Conservation (phyloP, 1,140 invertebrate species). For the Dreissena polymorpha region DNA sequence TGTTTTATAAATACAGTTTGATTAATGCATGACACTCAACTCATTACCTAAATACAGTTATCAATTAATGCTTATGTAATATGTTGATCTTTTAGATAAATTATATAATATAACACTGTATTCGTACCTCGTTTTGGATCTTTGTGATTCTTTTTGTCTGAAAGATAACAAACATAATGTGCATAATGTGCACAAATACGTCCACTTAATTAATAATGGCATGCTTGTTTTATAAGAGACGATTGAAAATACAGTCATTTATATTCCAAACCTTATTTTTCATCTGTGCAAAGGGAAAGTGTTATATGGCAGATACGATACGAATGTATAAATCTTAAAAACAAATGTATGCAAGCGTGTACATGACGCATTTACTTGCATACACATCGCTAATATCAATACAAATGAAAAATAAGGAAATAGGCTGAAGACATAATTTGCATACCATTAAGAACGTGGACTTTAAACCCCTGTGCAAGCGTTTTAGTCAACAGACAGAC, state of each 20-base stretch:
- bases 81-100: too few relatives aligned
- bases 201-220: background rate
- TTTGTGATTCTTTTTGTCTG: constrained; percentile 33
- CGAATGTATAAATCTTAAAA: background rate
- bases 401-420: background rate
- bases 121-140: background rate
- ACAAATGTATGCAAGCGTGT: background rate
- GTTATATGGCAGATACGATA: background rate
- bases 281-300: too few relatives aligned
- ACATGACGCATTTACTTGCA: background rate
- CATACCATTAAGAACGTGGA: constrained; percentile 46
- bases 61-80: too few relatives aligned
- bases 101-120: too few relatives aligned
- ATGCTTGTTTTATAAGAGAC: background rate
- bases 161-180: background rate
- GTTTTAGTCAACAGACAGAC: constrained; percentile 34
- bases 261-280: background rate
- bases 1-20: too few relatives aligned
- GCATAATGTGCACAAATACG: background rate
- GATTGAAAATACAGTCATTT: background rate
- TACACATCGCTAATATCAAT: background rate
- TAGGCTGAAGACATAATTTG: too few relatives aligned
- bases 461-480: constrained; percentile 34
- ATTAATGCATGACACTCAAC: too few relatives aligned
- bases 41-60: too few relatives aligned